Percentiles rank a stretch among this genome's conserved stretches.
These are phyloP conservation scores for Serranus cabrilla DNA, from an alignment of 2,797 vertebrate genomes.

Conservation along the genomic window DNA sequence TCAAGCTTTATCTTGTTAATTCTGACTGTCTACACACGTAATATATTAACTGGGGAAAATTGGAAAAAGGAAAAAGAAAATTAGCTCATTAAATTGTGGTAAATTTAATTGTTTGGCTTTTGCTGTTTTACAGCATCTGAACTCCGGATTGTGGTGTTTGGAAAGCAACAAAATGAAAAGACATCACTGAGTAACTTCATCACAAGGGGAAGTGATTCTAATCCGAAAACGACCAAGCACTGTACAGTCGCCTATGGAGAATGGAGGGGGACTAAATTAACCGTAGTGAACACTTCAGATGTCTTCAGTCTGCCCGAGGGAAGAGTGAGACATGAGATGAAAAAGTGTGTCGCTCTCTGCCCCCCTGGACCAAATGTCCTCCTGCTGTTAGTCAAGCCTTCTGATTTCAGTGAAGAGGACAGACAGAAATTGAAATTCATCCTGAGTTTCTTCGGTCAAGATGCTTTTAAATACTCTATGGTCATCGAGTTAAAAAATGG, in stretches of 20 bases:
- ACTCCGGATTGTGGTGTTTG: constrained; percentile 56
- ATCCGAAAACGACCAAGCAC: background rate
- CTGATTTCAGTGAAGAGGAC: constrained; percentile 43
- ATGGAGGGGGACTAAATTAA: constrained; percentile 12
- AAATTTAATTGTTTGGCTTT: background rate
- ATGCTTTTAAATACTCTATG: constrained; percentile 39
- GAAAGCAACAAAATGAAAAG: constrained; percentile 36
- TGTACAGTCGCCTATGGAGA: background rate
- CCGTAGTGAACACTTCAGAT: constrained; percentile 42
- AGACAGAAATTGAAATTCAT: background rate
- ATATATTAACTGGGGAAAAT: background rate
- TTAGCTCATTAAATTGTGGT: background rate
- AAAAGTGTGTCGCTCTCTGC: constrained; percentile 35
- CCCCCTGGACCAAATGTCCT: constrained; percentile 57
- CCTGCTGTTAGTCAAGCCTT: constrained; percentile 45
- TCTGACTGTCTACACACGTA: background rate
- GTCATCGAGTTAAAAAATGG: background rate
- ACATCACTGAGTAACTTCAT: constrained; percentile 33
- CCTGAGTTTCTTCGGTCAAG: constrained; percentile 34
- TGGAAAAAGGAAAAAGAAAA: background rate
- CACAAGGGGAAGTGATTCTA: background rate
- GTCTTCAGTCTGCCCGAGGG: constrained; percentile 20
- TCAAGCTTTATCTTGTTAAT: background rate
- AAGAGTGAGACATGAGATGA: constrained; percentile 33
- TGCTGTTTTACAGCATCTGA: constrained; percentile 34